phyloP scores from a whole-genome alignment of 2,113 vertebrate genomes.

The Arenaria interpres region DNA sequence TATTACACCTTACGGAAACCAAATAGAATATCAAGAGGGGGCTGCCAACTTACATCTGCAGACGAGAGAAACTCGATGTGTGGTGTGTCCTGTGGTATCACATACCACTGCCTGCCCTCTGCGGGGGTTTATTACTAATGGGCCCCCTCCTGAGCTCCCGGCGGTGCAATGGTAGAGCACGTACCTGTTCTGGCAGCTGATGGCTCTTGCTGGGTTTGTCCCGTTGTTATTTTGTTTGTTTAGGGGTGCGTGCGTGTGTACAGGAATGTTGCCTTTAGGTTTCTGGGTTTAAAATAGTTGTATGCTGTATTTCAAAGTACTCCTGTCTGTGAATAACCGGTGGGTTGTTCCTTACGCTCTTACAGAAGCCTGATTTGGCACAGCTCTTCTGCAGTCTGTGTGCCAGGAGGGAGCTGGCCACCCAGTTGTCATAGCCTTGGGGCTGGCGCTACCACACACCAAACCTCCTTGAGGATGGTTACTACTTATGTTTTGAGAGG shows the following conservation, averaged over 20 bases:
- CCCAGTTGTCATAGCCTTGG: not conserved
- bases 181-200: rapidly evolving
- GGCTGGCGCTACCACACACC: not conserved
- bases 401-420: not conserved
- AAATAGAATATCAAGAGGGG: rapidly evolving
- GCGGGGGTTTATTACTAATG: rapidly evolving
- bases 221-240: not conserved
- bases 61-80: not conserved
- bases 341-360: not conserved
- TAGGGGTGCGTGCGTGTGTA: not conserved
- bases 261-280: not conserved
- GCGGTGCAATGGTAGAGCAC: rapidly evolving
- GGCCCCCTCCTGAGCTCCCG: not conserved
- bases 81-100: rapidly evolving
- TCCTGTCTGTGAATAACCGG: not conserved
- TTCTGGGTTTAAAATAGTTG: not conserved
- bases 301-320: not conserved
- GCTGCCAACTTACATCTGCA: not conserved
- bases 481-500: not conserved
- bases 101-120: no score
- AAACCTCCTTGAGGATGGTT: not conserved
- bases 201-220: not conserved
- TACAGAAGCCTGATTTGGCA: not conserved
- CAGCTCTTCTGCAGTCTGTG: not conserved
- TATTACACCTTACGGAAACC: not conserved